Conservation (phyloP, 2,797 vertebrate species). For the Sparus aurata region DNA sequence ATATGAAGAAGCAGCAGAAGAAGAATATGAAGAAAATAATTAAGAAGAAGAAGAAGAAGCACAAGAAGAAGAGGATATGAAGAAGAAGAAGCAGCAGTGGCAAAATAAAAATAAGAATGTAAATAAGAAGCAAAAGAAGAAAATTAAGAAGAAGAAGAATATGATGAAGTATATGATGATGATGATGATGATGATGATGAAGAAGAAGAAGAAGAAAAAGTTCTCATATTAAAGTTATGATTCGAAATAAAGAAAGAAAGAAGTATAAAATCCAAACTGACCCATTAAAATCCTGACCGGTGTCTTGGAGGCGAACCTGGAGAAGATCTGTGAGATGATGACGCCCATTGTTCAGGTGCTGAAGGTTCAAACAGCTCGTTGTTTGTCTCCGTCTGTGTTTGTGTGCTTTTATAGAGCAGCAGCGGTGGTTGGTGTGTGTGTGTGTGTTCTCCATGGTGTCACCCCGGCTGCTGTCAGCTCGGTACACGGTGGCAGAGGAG, state of each 20-base stretch:
- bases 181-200: too few relatives aligned
- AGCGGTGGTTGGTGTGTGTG: conserved; percentile 11
- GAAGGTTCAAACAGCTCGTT: not conserved
- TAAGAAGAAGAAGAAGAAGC: too few relatives aligned
- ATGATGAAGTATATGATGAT: too few relatives aligned
- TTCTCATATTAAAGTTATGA: not conserved
- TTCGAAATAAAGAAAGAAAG: not conserved
- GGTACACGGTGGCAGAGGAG: conserved; percentile 41
- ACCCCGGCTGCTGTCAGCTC: conserved; percentile 40
- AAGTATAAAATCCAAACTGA: conserved; percentile 72
- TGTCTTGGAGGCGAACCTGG: conserved; percentile 89
- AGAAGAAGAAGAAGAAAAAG: not conserved
- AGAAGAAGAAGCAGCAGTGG: too few relatives aligned
- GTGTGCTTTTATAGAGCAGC: conserved; percentile 22
- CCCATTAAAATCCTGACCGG: conserved; percentile 96
- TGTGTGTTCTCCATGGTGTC: conserved; percentile 45
- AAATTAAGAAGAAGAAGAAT: too few relatives aligned
- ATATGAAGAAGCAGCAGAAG: too few relatives aligned
- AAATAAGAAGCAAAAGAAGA: too few relatives aligned
- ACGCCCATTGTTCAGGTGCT: conserved; percentile 85
- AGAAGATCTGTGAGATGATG: conserved; percentile 90
- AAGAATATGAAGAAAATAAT: too few relatives aligned
- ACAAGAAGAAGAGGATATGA: too few relatives aligned
- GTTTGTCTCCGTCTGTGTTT: not conserved
- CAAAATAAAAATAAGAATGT: too few relatives aligned